phyloP scores from a whole-genome alignment of 2,113 vertebrate genomes.

The Ceyx margarethae region DNA sequence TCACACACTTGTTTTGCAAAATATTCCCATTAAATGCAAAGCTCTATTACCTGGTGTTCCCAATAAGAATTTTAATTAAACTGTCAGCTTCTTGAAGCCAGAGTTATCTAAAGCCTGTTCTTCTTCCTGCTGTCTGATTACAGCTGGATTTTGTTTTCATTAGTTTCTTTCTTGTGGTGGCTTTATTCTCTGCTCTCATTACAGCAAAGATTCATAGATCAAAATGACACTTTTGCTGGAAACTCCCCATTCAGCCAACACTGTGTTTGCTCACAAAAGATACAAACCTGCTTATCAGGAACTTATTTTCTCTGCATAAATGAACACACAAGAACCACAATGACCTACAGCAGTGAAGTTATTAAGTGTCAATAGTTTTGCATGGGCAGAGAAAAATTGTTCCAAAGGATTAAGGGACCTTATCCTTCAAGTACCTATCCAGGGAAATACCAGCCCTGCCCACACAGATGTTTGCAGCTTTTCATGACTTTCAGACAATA shows the following conservation, averaged over 20 bases:
- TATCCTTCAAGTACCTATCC: not conserved
- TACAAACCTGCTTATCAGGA: constrained; percentile 28
- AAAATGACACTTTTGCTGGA: constrained; percentile 43
- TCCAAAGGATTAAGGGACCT: not conserved
- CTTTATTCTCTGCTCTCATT: constrained; percentile 62
- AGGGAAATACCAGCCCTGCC: not conserved
- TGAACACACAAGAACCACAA: not conserved
- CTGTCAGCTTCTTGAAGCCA: constrained; percentile 49
- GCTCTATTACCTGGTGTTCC: constrained; percentile 31
- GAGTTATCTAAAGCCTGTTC: constrained; percentile 43
- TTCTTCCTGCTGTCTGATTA: constrained; percentile 48
- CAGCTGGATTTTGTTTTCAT: constrained; percentile 66
- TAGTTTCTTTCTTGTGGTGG: constrained; percentile 36
- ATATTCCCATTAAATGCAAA: constrained; percentile 29
- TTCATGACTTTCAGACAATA: not conserved
- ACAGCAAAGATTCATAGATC: constrained; percentile 21
- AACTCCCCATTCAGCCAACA: not conserved
- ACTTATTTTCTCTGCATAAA: not conserved
- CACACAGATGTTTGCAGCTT: not conserved
- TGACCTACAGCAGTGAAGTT: not conserved
- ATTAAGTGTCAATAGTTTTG: not conserved
- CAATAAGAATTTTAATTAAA: constrained; percentile 69
- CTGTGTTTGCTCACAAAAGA: not conserved
- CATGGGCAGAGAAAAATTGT: not conserved
- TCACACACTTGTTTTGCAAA: constrained; percentile 40